Evolutionary conservation across 1,140 invertebrate species (phyloP), one percentile per base, ranked within the genome.

Genomic region (Formica selysi): DNA sequence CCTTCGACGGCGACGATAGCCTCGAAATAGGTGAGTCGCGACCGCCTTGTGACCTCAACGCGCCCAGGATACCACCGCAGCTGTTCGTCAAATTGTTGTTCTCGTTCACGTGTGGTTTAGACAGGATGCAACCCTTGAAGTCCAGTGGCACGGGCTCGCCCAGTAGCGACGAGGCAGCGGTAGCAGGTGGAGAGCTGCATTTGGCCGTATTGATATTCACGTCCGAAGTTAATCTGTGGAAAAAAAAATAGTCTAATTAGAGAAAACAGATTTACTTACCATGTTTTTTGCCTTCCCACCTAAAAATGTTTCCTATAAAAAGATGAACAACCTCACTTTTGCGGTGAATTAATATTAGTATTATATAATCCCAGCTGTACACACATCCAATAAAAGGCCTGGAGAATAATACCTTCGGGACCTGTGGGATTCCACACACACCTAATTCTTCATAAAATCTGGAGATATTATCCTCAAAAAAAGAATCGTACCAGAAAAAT

Each of bases 71-170:
- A 32, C 26, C 57, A 1, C 41, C 73, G 48, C 88, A 92, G 11
- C 89, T 67, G 65, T 89, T 93, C 61, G 92, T 92, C 41, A 95
- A 29, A 29, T 94, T 95, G 71, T 95, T 95, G 81, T 94, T 95
- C 64, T 95, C 94, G 76, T 93, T 95, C 16, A 94, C 91, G 68
- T 91, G 89, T 0, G 92, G 85, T 29, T 94, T 94, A 5, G 85
- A 57, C 7, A 84, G 67, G 7, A 91, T 90, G 57, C 87, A 87
- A 2, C 86, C 71, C n/a, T 90, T 88, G 54, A 91, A 91, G 38
- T 91, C 89, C 38, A 91, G 73, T 3, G 84, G 5, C 1, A 76
- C 26, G 0, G 88, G 7, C 41, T 92, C 87, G 26, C 38, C 70
- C n/a, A 78, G 26, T 2, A 86, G 29, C 0, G 81, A 62, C 0